A percentile compares a stretch with the other conserved stretches of the same genome.
Evolutionary conservation across 1,140 invertebrate species (phyloP).

Genomic region (Streblospio benedicti): DNA sequence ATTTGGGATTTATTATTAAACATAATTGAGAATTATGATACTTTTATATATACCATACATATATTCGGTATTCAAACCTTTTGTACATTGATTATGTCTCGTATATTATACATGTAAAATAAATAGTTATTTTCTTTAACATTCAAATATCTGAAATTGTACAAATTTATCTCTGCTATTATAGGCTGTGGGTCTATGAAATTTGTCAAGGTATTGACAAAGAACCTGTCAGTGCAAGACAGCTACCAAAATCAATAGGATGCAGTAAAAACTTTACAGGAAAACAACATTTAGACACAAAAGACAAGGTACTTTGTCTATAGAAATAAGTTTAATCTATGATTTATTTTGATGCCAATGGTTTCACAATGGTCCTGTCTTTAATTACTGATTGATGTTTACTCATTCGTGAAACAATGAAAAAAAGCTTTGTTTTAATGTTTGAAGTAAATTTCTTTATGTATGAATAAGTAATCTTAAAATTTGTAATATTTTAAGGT

Average conservation of each 20-base stretch:
- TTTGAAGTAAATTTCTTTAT: too few species aligned
- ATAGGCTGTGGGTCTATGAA: constrained; percentile 61
- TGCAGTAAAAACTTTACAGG: constrained; percentile 91
- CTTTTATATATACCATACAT: too few species aligned
- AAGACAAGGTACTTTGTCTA: constrained; percentile 54
- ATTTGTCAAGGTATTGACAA: constrained; percentile 78
- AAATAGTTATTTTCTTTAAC: too few species aligned
- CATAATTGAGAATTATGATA: too few species aligned
- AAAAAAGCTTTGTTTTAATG: too few species aligned
- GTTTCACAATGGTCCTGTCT: too few species aligned
- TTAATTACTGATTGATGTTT: too few species aligned
- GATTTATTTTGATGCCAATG: not conserved
- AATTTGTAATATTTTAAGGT: constrained; percentile 37
- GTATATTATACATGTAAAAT: too few species aligned
- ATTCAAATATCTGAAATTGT: not conserved
- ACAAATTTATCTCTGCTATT: not conserved
- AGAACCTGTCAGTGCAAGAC: constrained; percentile 71
- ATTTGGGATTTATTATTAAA: constrained; percentile 10
- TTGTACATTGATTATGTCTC: too few species aligned
- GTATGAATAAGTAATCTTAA: too few species aligned
- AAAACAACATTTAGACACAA: constrained; percentile 61
- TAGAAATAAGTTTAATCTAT: not conserved
- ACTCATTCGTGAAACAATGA: too few species aligned
- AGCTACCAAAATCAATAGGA: constrained; percentile 85
- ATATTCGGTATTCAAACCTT: too few species aligned